A percentile compares a stretch with the other conserved stretches of the same genome.
phyloP scores from a whole-genome alignment of 2,888 invertebrate genomes.

The Parelbella ahira region DNA sequence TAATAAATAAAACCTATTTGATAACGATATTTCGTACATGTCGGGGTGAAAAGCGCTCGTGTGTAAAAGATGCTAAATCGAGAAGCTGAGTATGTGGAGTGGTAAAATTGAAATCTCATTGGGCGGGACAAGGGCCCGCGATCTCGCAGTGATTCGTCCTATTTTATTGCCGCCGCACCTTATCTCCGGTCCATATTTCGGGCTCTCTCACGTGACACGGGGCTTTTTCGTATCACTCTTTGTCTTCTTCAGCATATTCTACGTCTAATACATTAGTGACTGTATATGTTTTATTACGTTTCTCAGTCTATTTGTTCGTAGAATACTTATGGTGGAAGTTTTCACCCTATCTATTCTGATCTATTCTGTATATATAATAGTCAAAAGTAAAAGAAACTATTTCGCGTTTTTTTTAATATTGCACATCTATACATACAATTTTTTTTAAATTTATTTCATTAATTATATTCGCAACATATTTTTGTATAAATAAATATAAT shows the following conservation, averaged over 20 bases:
- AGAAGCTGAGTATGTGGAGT: conserved; percentile 50
- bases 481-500: no score
- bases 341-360: no score
- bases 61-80: conserved; percentile 39
- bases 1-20: no score
- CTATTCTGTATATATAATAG: no score
- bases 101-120: conserved; percentile 60
- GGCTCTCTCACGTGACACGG: conserved; percentile 26
- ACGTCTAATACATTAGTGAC: conserved; percentile 1
- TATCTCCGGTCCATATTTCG: conserved; percentile 34
- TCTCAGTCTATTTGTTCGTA: conserved; percentile 2
- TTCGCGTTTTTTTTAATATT: no score
- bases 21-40: no score
- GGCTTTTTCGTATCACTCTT: conserved; percentile 21
- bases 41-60: conserved; percentile 24
- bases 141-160: conserved; percentile 38
- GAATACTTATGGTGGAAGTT: no score
- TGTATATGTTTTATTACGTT: background rate
- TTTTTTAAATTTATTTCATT: no score
- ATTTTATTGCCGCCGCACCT: conserved; percentile 47
- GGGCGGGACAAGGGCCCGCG: conserved; percentile 39
- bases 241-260: conserved; percentile 17
- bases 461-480: no score
- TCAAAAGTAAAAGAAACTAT: no score
- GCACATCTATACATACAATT: no score